phyloP scores from a whole-genome alignment of 2,797 vertebrate species.

The Lemur catta region DNA sequence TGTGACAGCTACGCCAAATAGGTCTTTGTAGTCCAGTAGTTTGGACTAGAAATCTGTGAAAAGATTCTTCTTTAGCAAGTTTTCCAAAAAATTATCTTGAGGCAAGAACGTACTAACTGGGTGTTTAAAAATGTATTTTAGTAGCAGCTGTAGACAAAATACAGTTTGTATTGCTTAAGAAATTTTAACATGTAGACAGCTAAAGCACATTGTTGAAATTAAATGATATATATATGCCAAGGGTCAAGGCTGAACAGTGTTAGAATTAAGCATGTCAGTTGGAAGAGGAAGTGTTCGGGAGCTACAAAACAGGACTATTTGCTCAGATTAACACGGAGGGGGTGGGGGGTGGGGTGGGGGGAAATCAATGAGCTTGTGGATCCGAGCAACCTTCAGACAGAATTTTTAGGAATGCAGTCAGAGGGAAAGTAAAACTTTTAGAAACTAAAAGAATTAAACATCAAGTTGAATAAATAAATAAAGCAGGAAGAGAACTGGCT shows the following conservation, averaged over 20 bases:
- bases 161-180: slow-evolving; percentile 54
- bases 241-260: slow-evolving; percentile 45
- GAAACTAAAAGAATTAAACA: slow-evolving; percentile 51
- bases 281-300: slow-evolving; percentile 32
- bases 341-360: neutral
- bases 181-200: slow-evolving; percentile 52
- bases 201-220: slow-evolving; percentile 63
- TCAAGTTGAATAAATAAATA: slow-evolving; percentile 46
- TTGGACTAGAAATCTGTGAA: slow-evolving; percentile 58
- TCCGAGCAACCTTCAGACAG: slow-evolving; percentile 8
- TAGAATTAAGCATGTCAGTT: slow-evolving; percentile 46
- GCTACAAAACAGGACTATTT: neutral
- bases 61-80: slow-evolving; percentile 48
- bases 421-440: slow-evolving; percentile 31
- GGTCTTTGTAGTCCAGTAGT: slow-evolving; percentile 35
- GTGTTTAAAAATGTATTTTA: slow-evolving; percentile 47
- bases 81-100: slow-evolving; percentile 68
- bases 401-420: slow-evolving; percentile 19
- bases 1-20: neutral
- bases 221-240: slow-evolving; percentile 61
- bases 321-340: slow-evolving; percentile 36
- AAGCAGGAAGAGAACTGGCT: slow-evolving; percentile 18
- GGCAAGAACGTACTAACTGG: slow-evolving; percentile 30
- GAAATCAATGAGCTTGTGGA: neutral
- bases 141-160: slow-evolving; percentile 62